Evolutionary conservation across 2,888 invertebrate species (phyloP), one percentile per base, ranked within the genome.

Genomic region (Pardosa pseudoannulata): DNA sequence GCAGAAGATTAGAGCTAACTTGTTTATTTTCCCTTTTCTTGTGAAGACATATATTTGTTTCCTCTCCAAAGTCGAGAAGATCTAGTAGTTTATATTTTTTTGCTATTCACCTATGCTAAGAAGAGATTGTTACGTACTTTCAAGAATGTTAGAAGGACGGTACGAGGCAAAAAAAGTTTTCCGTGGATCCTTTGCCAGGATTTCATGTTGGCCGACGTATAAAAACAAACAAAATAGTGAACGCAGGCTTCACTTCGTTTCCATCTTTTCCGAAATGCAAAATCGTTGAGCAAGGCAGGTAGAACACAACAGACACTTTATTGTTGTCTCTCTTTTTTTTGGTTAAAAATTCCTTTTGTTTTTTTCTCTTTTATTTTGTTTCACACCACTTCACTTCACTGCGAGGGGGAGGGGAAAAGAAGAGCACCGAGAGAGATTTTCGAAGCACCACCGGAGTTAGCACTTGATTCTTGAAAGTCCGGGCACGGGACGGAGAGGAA

Each of bases 61-160:
- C 11, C 16, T 36, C 28, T 36, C 9, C 19, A 11, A n/a, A 68
- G 36, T 68, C 68, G n/a, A n/a, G n/a, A n/a, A n/a, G n/a, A n/a
- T n/a, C n/a, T n/a, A n/a, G n/a, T n/a, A n/a, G n/a, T n/a, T n/a
- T n/a, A n/a, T n/a, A n/a, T n/a, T n/a, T n/a, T n/a, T 68, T 36
- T 23, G 68, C 16, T 50, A 73, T 41, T 71, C n/a, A 9, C 16
- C 72, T 75, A 81, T 72, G 71, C 82, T 83, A 83, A 70, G 65
- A 76, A 76, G 65, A 83, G 72, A 83, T 82, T 76, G 65, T 70
- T 72, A 64, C 70, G 36, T 46, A 72, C 80, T 80, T 76, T 76
- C 64, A 27, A 76, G 76, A 83, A 50, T 39, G 36, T 72, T 65
- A 28, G 23, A 56, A 70, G 82, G 82, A 83, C 82, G 82, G 82